Evolutionary conservation across 2,888 invertebrate species (phyloP), one percentile per base, ranked within the genome.

Genomic region (Bombyx huttoni): DNA sequence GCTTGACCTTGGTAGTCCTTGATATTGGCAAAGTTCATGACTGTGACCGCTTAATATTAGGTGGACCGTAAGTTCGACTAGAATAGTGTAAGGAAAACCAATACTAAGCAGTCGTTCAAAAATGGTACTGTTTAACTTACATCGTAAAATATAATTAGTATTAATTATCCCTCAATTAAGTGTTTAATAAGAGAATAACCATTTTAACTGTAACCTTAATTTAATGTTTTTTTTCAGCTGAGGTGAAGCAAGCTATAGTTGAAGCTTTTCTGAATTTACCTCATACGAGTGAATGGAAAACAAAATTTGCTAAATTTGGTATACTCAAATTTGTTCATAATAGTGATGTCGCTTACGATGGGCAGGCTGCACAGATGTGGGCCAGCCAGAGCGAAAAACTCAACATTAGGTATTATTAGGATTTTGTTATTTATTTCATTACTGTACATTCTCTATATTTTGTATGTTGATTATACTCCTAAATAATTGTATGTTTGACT

Each of bases 371-470:
- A 81, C 88, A 89, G 72, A 69, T 85, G 83, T 79, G 89, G 78
- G 69, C 84, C 78, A 75, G 78, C 78, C 76, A 82, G 67, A 76
- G 74, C 60, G 82, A 83, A 66, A 85, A 82, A 71, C 80, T 90
- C 81, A 87, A 84, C 68, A 65, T 89, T 75, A 75, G 86, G 67
- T 89, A 89, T 86, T 90, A 90, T 84, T 90, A 88, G 89, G 64
- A 56, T 81, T 51, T 60, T 75, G 35, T 69, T 89, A 13, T 58
- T 81, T 46, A 61, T 79, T 51, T 78, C 84, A 53, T 66, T 89
- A 54, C 34, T 83, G 34, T 89, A 89, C 63, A 77, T 86, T 47
- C 61, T 89, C 54, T 89, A 89, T 64, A 82, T 88, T 69, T 73
- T 88, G 52, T 87, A 83, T 62, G 68, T 73, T 51, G 85, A 87